Evolutionary conservation across 2,888 invertebrate genomes (phyloP).

Genomic region (Cinara cedri): DNA sequence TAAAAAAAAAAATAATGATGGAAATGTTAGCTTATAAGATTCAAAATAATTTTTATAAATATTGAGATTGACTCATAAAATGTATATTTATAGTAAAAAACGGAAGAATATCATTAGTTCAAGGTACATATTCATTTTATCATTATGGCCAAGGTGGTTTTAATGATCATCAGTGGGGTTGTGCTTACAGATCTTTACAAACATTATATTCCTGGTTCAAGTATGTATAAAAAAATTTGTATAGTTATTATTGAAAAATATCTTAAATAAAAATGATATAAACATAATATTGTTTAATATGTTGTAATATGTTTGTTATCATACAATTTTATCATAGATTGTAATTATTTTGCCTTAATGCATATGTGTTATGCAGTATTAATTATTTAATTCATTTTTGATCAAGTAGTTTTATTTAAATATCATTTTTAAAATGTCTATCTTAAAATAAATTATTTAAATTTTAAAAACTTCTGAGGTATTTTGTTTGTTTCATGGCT

Average conservation of each 20-base stretch:
- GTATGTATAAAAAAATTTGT: conserved; percentile 62
- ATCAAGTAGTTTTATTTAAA: too few species aligned
- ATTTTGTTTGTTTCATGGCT: background rate
- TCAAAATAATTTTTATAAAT: background rate
- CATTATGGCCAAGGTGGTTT: conserved; percentile 96
- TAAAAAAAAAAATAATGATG: too few species aligned
- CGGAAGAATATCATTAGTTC: conserved; percentile 66
- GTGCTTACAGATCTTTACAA: conserved; percentile 96
- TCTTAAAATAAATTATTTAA: background rate
- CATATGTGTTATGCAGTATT: background rate
- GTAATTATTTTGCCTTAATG: background rate
- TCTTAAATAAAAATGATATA: too few species aligned
- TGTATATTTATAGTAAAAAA: conserved; percentile 59
- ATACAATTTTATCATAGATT: background rate
- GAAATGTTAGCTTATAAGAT: too few species aligned
- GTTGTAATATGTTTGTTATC: background rate
- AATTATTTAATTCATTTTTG: background rate
- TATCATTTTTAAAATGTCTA: too few species aligned
- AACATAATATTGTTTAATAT: too few species aligned
- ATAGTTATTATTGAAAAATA: background rate
- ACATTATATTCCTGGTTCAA: conserved; percentile 95
- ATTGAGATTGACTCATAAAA: conserved; percentile 8
- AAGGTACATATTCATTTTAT: conserved; percentile 89
- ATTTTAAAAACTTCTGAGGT: background rate
- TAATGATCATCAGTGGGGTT: conserved; percentile 99